These are phyloP conservation scores for Leptinotarsa peninsularis DNA, from an alignment of 2,888 invertebrate genomes.

Conservation along the genomic window DNA sequence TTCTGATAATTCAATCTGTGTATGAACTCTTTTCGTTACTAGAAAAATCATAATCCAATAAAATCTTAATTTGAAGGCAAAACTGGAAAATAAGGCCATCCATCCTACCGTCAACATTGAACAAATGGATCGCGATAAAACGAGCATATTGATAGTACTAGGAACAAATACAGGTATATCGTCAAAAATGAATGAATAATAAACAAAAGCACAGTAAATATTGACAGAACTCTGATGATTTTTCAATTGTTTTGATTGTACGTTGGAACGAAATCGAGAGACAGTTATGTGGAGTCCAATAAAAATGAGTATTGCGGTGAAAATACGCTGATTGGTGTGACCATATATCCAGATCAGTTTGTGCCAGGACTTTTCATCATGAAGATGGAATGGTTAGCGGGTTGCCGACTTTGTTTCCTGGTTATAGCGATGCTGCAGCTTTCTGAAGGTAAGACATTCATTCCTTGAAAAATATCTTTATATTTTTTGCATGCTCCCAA, in stretches of 20 bases:
- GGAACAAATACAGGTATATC: conserved; percentile 12
- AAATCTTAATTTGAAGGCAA: background rate
- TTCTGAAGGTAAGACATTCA: conserved; percentile 29
- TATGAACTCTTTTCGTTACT: background rate
- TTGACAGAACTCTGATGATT: conserved; percentile 16
- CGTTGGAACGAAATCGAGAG: background rate
- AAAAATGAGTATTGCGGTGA: background rate
- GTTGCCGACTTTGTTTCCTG: background rate
- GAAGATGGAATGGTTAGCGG: conserved; percentile 9
- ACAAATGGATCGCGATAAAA: background rate
- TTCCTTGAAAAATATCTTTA: background rate
- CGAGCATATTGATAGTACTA: background rate
- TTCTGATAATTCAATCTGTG: background rate
- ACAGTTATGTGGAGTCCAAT: conserved; percentile 4
- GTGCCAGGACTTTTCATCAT: conserved; percentile 1
- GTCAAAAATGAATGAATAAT: conserved; percentile 21
- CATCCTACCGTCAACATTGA: background rate
- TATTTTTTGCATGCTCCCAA: background rate
- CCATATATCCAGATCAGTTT: background rate
- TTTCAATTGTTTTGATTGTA: conserved; percentile 15
- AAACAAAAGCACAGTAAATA: conserved; percentile 22
- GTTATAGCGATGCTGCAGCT: conserved; percentile 25
- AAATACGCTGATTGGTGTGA: conserved; percentile 20
- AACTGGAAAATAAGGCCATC: background rate
- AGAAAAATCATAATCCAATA: background rate